Base-by-base conservation (phyloP, 2,113 vertebrate genomes). In the Calidris pugnax region DNA sequence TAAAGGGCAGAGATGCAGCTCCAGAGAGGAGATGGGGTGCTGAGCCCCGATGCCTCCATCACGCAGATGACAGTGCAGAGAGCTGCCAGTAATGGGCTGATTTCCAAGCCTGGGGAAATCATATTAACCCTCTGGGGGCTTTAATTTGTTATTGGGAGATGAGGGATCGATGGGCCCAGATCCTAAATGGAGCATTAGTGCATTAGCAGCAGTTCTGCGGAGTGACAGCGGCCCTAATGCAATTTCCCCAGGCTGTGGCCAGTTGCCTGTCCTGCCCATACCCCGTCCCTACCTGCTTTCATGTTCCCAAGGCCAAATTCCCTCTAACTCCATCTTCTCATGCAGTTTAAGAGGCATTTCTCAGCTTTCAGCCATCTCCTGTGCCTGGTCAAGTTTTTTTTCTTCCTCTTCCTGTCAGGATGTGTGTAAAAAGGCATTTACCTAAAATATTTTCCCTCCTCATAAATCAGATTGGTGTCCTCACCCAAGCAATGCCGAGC, bases 381-480 rank as follows among this genome's bases (percentile, higher is more conserved):
- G 2, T 9, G 12, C 12, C 22, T 1, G 0, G 3, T 2, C 1
- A 1, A 10, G 10, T n/a, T 7, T 66, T 39, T 35, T 56, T 14
- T 14, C 30, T 53, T 59, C 17, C 13, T 23, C 14, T 76, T 57
- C 9, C 4, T 26, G 59, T 80, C 41, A 76, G 87, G 66, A 67
- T n/a, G 50, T 2, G 6, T 53, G 69, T 84, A 60, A 87, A 85
- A 69, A 72, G 37, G 26, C 77, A 6, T 79, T 84, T 68, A 43
- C 50, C 26, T 87, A 45, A 90, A 63, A 32, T 66, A 26, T 68
- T 68, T 64, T 48, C 20, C 21, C 43, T 55, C 7, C 12, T 95
- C 80, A 33, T 95, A 90, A 95, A 95, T 97, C 93, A 94, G 90
- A n/a, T 81, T 30, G n/a, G 64, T 43, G 94, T 95, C 91, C 89